phyloP scores from a whole-genome alignment of 2,113 vertebrate genomes.

The Hypocryptadius cinnamomeus region DNA sequence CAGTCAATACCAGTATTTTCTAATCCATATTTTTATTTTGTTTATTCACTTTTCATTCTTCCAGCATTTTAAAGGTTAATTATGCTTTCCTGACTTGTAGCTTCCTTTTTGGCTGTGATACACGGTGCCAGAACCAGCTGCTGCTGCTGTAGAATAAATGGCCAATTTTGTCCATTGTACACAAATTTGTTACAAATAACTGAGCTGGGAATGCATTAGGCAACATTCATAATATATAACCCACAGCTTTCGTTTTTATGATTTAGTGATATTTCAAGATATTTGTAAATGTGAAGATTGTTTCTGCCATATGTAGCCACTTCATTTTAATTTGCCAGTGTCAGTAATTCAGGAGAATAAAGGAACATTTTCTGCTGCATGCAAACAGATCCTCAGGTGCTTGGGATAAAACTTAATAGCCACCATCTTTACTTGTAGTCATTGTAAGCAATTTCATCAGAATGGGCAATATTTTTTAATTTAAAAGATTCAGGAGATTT shows the following conservation, averaged over 20 bases:
- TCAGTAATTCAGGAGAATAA: constrained; percentile 81
- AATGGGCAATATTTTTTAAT: constrained; percentile 86
- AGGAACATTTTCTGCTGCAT: constrained; percentile 73
- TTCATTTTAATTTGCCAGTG: constrained; percentile 88
- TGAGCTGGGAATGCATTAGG: constrained; percentile 73
- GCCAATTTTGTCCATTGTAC: constrained; percentile 77
- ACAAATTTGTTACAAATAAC: constrained; percentile 82
- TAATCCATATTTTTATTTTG: not conserved
- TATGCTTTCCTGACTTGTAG: constrained; percentile 53
- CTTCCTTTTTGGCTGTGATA: constrained; percentile 64
- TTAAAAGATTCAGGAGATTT: constrained; percentile 78
- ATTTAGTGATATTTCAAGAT: constrained; percentile 84
- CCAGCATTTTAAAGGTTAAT: constrained; percentile 74
- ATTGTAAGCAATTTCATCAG: constrained; percentile 83
- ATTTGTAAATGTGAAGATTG: constrained; percentile 81
- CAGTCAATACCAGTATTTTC: not conserved
- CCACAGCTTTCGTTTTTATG: constrained; percentile 76
- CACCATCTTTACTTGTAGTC: constrained; percentile 81
- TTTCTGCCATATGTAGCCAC: constrained; percentile 83
- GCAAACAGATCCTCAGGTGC: constrained; percentile 80
- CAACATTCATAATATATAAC: constrained; percentile 80
- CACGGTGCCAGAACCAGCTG: constrained; percentile 72
- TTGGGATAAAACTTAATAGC: constrained; percentile 81
- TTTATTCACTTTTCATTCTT: constrained; percentile 46
- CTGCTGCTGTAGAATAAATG: constrained; percentile 78